Evolutionary conservation across 1,140 invertebrate genomes (phyloP).

Genomic region (Drosophila bocqueti): DNA sequence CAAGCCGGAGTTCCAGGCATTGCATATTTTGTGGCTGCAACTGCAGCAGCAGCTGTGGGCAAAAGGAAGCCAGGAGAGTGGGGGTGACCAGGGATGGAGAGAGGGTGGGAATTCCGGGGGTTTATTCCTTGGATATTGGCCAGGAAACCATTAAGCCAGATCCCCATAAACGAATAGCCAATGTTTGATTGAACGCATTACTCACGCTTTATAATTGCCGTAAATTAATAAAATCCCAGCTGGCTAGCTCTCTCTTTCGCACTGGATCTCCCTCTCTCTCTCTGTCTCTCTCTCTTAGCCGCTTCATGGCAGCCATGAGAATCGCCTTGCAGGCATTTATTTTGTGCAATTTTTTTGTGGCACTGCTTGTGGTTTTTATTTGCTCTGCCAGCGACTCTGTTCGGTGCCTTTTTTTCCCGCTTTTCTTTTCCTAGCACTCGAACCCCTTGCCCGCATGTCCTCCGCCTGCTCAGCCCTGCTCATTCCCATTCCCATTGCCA

Average conservation of each 20-base stretch:
- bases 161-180: constrained; percentile 51
- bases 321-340: constrained; percentile 70
- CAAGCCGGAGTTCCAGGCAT: constrained; percentile 63
- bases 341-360: constrained; percentile 69
- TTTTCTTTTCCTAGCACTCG: constrained; percentile 9
- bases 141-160: constrained; percentile 71
- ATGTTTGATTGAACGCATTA: constrained; percentile 78
- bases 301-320: constrained; percentile 37
- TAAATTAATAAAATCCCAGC: constrained; percentile 76
- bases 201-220: constrained; percentile 78
- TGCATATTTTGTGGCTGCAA: constrained; percentile 56
- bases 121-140: constrained; percentile 27
- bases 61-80: constrained; percentile 1
- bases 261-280: not conserved
- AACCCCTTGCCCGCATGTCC: not conserved
- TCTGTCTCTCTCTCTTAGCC: not conserved
- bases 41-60: constrained; percentile 33
- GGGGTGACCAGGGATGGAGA: not conserved
- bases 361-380: constrained; percentile 37
- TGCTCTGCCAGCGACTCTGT: constrained; percentile 47
- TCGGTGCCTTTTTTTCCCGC: constrained; percentile 25
- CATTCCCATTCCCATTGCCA: constrained; percentile 25
- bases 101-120: not conserved
- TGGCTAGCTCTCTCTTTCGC: not conserved
- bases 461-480: not conserved